Base-by-base conservation (phyloP, 2,888 invertebrate genomes). In the Eledona agricola region DNA sequence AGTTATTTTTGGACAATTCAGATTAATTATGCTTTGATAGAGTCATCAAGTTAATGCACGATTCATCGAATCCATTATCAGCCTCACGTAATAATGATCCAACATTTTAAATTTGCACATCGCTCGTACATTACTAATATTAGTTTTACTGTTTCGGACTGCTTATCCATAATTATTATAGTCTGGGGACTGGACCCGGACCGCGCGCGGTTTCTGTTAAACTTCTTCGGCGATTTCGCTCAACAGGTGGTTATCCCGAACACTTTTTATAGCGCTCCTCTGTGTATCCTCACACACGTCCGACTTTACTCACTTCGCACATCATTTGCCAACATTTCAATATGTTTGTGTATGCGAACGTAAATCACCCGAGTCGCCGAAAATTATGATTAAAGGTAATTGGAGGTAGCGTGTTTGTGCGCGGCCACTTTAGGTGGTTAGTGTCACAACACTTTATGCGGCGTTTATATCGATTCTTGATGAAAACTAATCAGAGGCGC, bases 331-430 rank as follows among this genome's bases (percentile, higher is more conserved):
- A 7, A 23, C 45, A 34, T 32, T 45, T 26, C 26, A 37, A 35
- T 47, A 47, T 28, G 2, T 22, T 37, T 51, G 55, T 51, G 51
- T 28, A 4, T 22, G 2, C 15, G n/a, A 5, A 4, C 29, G 28
- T 55, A 55, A 55, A 55, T 55, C 45, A 23, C 22, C 7, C 31
- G 32, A 52, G 52, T 56, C 56, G 42, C 42, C 55, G 19, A 54
- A 51, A 51, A 51, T 51, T 55, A 47, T 23, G 29, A 29, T 28
- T 32, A 34, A 23, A 5, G 22, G 12, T 25, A 38, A 38, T 38
- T 38, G 20, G 9, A 31, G 16, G 17, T 32, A 19, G 31, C 40
- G 40, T 50, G 29, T 49, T 37, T 20, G 10, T 10, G 6, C 7
- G 43, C 28, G 22, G 15, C 6, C 13, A 12, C 20, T 38, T 49